Evolutionary conservation across 1,140 invertebrate genomes (phyloP).

Genomic region (Triops longicaudatus): DNA sequence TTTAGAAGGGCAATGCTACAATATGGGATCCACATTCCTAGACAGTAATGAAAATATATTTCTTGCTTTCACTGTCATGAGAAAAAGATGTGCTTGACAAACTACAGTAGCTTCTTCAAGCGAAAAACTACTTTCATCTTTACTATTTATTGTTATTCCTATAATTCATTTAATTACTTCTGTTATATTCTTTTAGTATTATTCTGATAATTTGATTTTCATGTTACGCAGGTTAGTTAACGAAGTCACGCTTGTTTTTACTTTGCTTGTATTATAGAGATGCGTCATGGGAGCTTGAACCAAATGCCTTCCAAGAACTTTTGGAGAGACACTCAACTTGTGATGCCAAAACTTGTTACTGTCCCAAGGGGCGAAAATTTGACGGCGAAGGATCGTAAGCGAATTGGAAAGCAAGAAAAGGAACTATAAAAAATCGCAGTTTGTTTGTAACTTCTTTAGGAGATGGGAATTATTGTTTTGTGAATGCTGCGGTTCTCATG

Average conservation of each 20-base stretch:
- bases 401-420: constrained; percentile 24
- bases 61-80: neutral
- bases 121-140: too few relatives aligned
- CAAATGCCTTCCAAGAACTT: constrained; percentile 53
- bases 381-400: constrained; percentile 45
- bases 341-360: constrained; percentile 48
- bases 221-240: too few relatives aligned
- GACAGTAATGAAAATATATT: constrained; percentile 38
- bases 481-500: constrained; percentile 49
- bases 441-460: constrained; percentile 37
- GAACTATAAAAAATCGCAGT: constrained; percentile 26
- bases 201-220: too few relatives aligned
- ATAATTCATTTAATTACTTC: too few relatives aligned
- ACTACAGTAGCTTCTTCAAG: neutral
- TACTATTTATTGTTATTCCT: too few relatives aligned
- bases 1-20: constrained; percentile 52
- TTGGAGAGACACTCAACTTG: constrained; percentile 49
- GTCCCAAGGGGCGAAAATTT: constrained; percentile 47
- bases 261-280: constrained; percentile 37
- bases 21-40: constrained; percentile 55
- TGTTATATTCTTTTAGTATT: too few relatives aligned
- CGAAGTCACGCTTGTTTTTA: too few relatives aligned
- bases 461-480: constrained; percentile 50
- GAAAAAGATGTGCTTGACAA: too few relatives aligned
- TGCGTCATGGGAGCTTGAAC: constrained; percentile 58